Evolutionary conservation across 1,140 invertebrate species (phyloP).

Genomic region (Drosophila rufa): DNA sequence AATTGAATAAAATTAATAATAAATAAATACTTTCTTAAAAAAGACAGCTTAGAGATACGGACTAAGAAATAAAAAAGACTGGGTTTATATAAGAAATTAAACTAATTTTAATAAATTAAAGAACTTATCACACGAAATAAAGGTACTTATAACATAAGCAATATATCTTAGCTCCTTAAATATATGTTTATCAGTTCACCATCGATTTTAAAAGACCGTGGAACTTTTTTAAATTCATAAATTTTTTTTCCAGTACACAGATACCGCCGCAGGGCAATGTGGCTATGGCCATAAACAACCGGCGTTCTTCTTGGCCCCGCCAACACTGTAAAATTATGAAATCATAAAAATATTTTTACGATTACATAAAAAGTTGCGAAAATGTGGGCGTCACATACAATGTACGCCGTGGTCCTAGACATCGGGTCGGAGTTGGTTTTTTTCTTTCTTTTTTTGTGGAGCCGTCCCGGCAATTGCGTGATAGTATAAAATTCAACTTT

Average conservation of each 20-base stretch:
- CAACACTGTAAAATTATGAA: conserved; percentile 82
- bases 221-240: no score
- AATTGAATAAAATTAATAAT: no score
- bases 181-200: background rate
- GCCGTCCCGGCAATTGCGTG: conserved; percentile 67
- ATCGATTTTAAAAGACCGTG: background rate
- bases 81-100: no score
- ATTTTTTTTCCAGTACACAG: conserved; percentile 11
- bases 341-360: conserved; percentile 84
- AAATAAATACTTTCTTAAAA: no score
- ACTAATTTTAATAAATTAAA: no score
- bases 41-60: no score
- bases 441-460: background rate
- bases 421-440: conserved; percentile 14
- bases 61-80: no score
- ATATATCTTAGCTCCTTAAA: no score
- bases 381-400: conserved; percentile 65
- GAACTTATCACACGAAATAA: no score
- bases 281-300: conserved; percentile 65
- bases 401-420: conserved; percentile 29
- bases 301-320: conserved; percentile 38
- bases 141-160: no score
- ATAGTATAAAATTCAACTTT: conserved; percentile 77
- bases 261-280: conserved; percentile 15
- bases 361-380: conserved; percentile 80